Evolutionary conservation across 2,888 invertebrate genomes (phyloP).

Genomic region (Tolmerus cingulatus): DNA sequence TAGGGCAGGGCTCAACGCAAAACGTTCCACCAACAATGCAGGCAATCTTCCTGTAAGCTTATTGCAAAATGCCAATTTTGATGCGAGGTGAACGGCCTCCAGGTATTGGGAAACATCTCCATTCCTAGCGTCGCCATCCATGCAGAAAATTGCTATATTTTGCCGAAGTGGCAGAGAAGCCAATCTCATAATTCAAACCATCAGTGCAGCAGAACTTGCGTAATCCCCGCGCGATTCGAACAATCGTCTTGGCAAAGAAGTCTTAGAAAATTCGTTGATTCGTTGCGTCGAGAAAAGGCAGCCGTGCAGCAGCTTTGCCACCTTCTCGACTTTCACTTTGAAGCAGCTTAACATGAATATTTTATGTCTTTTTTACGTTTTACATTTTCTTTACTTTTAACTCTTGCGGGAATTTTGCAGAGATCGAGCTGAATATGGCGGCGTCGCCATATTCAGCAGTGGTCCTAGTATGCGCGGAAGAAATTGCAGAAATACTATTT

Average conservation of each 20-base stretch:
- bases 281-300: background rate
- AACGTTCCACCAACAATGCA: background rate
- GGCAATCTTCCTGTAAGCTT: background rate
- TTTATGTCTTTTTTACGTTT: background rate
- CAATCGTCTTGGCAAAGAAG: background rate
- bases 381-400: background rate
- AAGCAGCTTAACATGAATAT: background rate
- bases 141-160: background rate
- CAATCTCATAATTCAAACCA: background rate
- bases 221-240: background rate
- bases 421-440: background rate
- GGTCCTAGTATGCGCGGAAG: background rate
- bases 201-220: background rate
- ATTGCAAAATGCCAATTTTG: background rate
- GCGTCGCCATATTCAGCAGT: background rate
- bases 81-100: background rate
- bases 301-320: background rate
- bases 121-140: background rate
- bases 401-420: background rate
- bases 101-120: background rate
- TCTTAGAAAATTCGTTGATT: background rate
- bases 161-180: background rate
- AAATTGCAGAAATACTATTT: background rate
- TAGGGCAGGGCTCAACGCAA: background rate
- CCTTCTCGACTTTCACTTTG: background rate